Conservation (phyloP, 2,113 vertebrate genomes). For the Oceanodroma tethys region DNA sequence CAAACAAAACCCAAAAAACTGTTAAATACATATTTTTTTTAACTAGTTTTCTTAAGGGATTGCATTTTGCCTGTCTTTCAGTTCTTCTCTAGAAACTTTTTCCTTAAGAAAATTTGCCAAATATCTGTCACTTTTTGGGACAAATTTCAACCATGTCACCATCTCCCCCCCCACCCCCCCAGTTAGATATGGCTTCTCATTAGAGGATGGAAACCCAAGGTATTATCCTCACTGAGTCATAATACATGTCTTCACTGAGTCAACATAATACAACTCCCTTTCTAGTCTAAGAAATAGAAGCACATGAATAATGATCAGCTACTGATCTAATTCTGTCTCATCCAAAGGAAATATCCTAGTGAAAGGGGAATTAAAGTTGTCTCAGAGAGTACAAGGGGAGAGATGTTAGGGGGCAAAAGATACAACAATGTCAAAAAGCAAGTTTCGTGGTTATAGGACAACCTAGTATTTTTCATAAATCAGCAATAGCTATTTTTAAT, state of each 20-base stretch:
- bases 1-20: neutral
- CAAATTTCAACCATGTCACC: neutral
- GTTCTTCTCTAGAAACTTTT: neutral
- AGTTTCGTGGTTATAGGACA: neutral
- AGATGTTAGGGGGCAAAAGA: neutral
- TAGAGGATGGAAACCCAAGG: neutral
- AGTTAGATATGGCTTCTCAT: neutral
- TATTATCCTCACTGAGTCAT: neutral
- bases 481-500: neutral
- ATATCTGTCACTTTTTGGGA: neutral
- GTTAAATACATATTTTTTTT: too few species aligned
- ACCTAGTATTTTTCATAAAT: neutral
- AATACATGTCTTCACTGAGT: neutral
- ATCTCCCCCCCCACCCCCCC: rapidly evolving
- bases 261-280: neutral
- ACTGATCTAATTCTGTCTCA: neutral
- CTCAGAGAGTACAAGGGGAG: neutral
- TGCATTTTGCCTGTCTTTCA: neutral
- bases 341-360: neutral
- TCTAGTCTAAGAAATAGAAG: neutral
- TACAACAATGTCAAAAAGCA: neutral
- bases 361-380: neutral
- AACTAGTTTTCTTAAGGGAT: neutral
- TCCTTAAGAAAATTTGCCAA: neutral
- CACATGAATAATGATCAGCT: neutral